A percentile compares a stretch with the other conserved stretches of the same genome.
These are phyloP conservation scores for Phalloptychus januarius DNA, from an alignment of 2,797 vertebrate species.

Conservation along the genomic window DNA sequence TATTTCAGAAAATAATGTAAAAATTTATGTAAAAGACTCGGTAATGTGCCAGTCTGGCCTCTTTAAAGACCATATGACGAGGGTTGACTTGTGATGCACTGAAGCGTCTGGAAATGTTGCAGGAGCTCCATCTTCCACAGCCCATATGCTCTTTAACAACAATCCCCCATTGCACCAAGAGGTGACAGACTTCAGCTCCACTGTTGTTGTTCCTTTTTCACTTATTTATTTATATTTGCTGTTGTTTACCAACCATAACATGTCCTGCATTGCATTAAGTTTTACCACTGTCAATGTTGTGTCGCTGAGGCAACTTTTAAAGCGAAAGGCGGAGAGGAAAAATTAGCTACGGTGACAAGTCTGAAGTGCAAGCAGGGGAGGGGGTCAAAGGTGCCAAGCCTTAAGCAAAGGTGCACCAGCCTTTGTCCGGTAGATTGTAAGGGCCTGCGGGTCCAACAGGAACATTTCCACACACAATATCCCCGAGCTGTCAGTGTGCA, in stretches of 20 bases:
- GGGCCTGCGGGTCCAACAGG: conserved; percentile 82
- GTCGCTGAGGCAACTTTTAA: conserved; percentile 73
- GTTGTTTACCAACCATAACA: conserved; percentile 77
- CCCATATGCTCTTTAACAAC: conserved; percentile 78
- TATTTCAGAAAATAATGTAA: conserved; percentile 6
- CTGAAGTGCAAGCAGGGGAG: conserved; percentile 75
- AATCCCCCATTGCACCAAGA: conserved; percentile 71
- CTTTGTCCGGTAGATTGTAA: conserved; percentile 84
- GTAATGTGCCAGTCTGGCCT: conserved; percentile 61
- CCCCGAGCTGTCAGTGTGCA: conserved; percentile 85
- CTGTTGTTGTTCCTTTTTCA: conserved; percentile 66
- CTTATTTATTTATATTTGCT: conserved; percentile 73
- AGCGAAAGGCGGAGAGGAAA: conserved; percentile 55
- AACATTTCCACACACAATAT: conserved; percentile 86
- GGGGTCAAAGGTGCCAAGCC: conserved; percentile 80
- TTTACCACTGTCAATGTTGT: conserved; percentile 76
- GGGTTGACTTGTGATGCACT: conserved; percentile 67
- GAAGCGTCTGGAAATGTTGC: conserved; percentile 71
- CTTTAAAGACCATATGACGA: conserved; percentile 63
- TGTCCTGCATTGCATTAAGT: conserved; percentile 80
- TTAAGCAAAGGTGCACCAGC: conserved; percentile 83
- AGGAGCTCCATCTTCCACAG: conserved; percentile 68
- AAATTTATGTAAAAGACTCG: conserved; percentile 59
- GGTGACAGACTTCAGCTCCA: conserved; percentile 79
- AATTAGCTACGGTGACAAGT: conserved; percentile 81